Evolutionary conservation across 1,140 invertebrate genomes (phyloP), one percentile per base, ranked within the genome.

Genomic region (Drosophila aff.): DNA sequence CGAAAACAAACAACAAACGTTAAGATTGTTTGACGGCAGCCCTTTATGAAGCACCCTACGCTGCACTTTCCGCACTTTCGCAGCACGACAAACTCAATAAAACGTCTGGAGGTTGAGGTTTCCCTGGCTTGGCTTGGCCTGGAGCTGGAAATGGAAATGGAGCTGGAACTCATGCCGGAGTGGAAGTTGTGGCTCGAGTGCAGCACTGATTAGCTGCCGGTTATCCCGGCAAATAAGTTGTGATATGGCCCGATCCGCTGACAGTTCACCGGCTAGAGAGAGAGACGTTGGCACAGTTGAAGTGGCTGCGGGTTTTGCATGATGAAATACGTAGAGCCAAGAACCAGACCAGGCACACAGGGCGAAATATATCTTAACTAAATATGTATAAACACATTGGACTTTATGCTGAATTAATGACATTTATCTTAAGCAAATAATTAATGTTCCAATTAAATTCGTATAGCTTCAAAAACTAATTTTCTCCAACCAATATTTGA

Each of bases 1-100:
- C 18, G 44, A 69, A 76, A 78, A 78, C 76, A 79, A 79, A 79
- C 76, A 79, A 72, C 66, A 79, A 79, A 72, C 77, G 66, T 79
- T 78, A 72, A 79, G 66, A 79, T 72, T 65, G 76, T 79, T 72
- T 79, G 76, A 79, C 75, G 66, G 59, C 76, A 79, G 76, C 60
- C 76, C 75, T 50, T 79, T 65, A 78, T 79, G 76, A 68, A 78
- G 75, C 76, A 79, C 76, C 76, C 76, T 79, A 65, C 73, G 52
- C 33, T 55, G 61, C 59, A 50, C 57, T 65, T 64, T 33, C 47
- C 59, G 59, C 47, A 53, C 69, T 73, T 74, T 64, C 52, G 59
- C 60, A 52, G 52, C 47, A 55, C 53, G 57, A 77, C 74, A 60
- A 77, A 77, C 74, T 68, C 44, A 65, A 76, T 76, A 77, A 38